Evolutionary conservation across 1,140 invertebrate species (phyloP), one percentile per base, ranked within the genome.

Genomic region (Drosophila seguyi): DNA sequence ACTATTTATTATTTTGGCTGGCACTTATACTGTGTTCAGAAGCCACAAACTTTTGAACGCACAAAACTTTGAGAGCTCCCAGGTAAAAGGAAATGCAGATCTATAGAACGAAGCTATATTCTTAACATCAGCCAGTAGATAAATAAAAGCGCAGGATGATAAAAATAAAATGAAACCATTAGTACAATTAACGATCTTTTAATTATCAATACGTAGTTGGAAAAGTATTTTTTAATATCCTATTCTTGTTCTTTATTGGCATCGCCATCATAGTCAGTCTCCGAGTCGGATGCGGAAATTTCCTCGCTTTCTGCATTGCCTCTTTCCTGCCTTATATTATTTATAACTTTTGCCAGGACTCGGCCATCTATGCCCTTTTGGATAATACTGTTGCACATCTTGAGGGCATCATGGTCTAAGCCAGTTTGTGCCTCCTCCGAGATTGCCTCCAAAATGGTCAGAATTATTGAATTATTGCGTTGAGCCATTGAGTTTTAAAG

Each of bases 1-100:
- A 34, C 59, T 91, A 11, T 36, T 72, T 20, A 91, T 91, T 13
- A 84, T 91, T 20, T 10, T 79, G 50, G 58, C 73, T 11, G 90
- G 90, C 4, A 75, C 88, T 4, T 52, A 74, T 22, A 60, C 57
- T 8, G 61, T 87, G 6, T 22, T 83, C 14, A 76, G 61, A 25
- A 66, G 74, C n/a, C 67, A 68, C 13, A 45, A 20, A 38, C 20
- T 22, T 27, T 34, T 65, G 44, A 36, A 20, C 5, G 11, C 47
- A n/a, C 27, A 34, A 31, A 22, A 18, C n/a, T 11, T 36, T n/a
- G 20, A 22, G 7, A 25, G 31, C 7, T 11, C 41, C 1, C 31
- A 56, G 20, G 18, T 29, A 50, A 20, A 56, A 25, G 22, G 45
- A 25, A n/a, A 11, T 29, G 29, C n/a, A 6, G 8, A 48, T 4